Evolutionary conservation across 1,140 invertebrate genomes (phyloP), one percentile per base, ranked within the genome.

Genomic region (Stegodyphus mimosarum): DNA sequence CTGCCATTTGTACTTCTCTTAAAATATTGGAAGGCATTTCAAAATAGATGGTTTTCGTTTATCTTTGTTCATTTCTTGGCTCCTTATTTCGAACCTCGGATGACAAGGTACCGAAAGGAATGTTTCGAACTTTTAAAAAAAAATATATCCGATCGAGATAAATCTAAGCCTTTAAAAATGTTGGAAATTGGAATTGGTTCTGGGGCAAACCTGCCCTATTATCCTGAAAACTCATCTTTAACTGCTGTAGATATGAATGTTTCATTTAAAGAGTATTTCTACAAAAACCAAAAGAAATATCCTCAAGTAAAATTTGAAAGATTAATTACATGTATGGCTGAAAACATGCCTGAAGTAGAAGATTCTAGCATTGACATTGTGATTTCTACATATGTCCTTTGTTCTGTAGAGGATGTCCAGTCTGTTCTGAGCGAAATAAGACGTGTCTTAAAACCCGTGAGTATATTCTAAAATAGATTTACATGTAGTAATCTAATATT

Each of bases 291-390:
- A 67, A 49, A 72, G 53, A 67, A 76, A 5, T 75, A 71, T 70
- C 76, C 76, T 11, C 76, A 86, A 60, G 52, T 86, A 10, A 50
- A 13, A 10, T 75, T 72, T 7, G 64, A 80, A 13, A 80, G 50
- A 60, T 50, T 18, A 2, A 55, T 86, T n/a, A n/a, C 6, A 5
- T 49, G n/a, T 18, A 50, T 75, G 52, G 90, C 89, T 10, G 90
- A 91, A 86, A 83, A 90, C 60, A 89, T 91, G 89, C 72, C 72
- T n/a, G 86, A 87, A 7, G 67, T 90, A n/a, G 63, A 86, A 33
- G 89, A 89, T 76, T 73, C 87, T 81, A 89, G 87, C 51, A 86
- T 90, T 70, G 90, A 91, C 87, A 89, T 89, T 13, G 89, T 90
- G 10, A 88, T 90, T 6, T 89, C 88, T 69, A 89, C 90, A 33